These are phyloP conservation scores for Leptopterna dolabrata DNA, from an alignment of 2,888 invertebrate species.

Conservation along the genomic window DNA sequence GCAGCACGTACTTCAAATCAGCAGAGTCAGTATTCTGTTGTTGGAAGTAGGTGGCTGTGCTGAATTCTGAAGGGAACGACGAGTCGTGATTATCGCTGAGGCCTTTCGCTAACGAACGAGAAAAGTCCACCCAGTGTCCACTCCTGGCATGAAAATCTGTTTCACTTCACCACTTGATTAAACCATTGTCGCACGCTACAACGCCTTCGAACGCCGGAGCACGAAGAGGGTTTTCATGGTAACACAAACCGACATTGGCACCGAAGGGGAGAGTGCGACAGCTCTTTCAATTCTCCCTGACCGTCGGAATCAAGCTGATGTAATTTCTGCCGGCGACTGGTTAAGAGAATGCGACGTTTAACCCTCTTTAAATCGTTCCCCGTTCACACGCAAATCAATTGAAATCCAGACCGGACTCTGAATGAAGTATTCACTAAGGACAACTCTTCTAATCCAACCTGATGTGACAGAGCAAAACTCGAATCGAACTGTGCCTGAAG, in stretches of 20 bases:
- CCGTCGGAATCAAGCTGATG: background rate
- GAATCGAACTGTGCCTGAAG: no score
- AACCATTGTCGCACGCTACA: conserved; percentile 3
- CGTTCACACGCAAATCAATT: background rate
- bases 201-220: background rate
- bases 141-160: background rate
- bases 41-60: no score
- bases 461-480: no score
- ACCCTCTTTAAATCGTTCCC: background rate
- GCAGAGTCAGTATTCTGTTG: no score
- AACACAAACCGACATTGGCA: background rate
- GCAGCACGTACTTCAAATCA: no score
- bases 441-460: no score
- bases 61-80: no score
- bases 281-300: background rate
- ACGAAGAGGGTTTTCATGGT: background rate
- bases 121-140: background rate
- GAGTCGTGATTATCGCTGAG: background rate
- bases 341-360: background rate
- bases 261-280: background rate
- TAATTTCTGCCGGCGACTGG: background rate
- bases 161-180: background rate
- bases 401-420: background rate
- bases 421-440: no score
- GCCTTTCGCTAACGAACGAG: background rate